Conservation (phyloP, 1,140 invertebrate species). For the Drosophila asahinai region DNA sequence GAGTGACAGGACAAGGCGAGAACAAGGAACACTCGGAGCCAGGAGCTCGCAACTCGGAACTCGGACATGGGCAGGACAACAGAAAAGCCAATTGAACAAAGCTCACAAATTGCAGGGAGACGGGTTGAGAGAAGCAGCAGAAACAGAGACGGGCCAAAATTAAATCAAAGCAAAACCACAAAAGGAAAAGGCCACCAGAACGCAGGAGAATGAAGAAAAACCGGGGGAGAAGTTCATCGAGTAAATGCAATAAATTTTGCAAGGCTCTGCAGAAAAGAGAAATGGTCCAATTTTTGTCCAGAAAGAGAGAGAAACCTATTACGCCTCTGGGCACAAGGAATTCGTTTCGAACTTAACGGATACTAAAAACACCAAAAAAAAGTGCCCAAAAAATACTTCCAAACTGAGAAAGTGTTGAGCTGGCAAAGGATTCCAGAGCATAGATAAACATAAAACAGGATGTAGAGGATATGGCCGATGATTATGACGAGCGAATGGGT, state of each 20-base stretch:
- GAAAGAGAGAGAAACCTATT: conserved; percentile 41
- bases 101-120: conserved; percentile 68
- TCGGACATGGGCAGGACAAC: conserved; percentile 28
- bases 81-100: conserved; percentile 78
- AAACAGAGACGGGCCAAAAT: conserved; percentile 53
- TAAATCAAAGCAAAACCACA: conserved; percentile 81
- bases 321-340: conserved; percentile 30
- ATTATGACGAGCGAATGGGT: conserved; percentile 46
- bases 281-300: conserved; percentile 1
- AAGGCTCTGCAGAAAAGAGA: conserved; percentile 17
- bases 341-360: conserved; percentile 52
- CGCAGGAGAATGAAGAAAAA: conserved; percentile 26
- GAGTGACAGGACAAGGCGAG: conserved; percentile 54
- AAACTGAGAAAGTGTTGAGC: conserved; percentile 53
- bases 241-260: conserved; percentile 70
- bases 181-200: conserved; percentile 28
- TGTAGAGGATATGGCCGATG: conserved; percentile 17
- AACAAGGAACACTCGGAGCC: conserved; percentile 20
- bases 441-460: conserved; percentile 29
- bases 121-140: conserved; percentile 1
- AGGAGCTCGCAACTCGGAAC: neutral
- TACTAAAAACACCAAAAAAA: conserved; percentile 43
- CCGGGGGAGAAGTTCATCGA: conserved; percentile 34
- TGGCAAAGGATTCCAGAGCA: conserved; percentile 35
- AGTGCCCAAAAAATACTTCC: conserved; percentile 18